Conservation (phyloP, 2,888 invertebrate species). For the Copidosoma aretas region DNA sequence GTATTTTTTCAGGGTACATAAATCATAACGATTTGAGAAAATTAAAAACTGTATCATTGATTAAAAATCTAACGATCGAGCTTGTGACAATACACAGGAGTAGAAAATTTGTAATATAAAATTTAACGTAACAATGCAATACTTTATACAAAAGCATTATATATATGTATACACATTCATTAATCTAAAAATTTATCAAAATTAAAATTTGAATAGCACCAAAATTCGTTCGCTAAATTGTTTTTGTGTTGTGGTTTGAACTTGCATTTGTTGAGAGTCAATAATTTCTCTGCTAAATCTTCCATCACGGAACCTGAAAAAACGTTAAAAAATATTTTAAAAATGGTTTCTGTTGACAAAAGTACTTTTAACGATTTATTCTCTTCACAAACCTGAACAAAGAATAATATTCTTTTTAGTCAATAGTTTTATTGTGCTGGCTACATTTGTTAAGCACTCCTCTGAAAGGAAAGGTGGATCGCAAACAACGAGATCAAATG, state of each 20-base stretch:
- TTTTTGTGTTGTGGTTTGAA: conserved; percentile 86
- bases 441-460: conserved; percentile 87
- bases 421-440: conserved; percentile 77
- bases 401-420: conserved; percentile 79
- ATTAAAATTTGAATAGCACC: conserved; percentile 88
- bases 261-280: conserved; percentile 71
- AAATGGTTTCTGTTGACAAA: neutral
- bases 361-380: neutral
- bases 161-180: neutral
- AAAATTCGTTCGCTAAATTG: conserved; percentile 92
- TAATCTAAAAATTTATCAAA: conserved; percentile 64
- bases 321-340: too few species aligned
- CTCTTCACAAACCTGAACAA: conserved; percentile 75
- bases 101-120: too few species aligned
- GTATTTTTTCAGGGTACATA: too few species aligned
- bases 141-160: too few species aligned
- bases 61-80: too few species aligned
- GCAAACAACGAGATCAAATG: conserved; percentile 84
- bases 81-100: too few species aligned
- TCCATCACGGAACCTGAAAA: conserved; percentile 76
- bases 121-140: too few species aligned
- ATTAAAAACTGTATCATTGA: neutral
- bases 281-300: conserved; percentile 69
- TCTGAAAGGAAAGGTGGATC: conserved; percentile 96
- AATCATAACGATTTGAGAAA: neutral